Evolutionary conservation across 2,888 invertebrate species (phyloP), one percentile per base, ranked within the genome.

Genomic region (Limnephilus lunatus): DNA sequence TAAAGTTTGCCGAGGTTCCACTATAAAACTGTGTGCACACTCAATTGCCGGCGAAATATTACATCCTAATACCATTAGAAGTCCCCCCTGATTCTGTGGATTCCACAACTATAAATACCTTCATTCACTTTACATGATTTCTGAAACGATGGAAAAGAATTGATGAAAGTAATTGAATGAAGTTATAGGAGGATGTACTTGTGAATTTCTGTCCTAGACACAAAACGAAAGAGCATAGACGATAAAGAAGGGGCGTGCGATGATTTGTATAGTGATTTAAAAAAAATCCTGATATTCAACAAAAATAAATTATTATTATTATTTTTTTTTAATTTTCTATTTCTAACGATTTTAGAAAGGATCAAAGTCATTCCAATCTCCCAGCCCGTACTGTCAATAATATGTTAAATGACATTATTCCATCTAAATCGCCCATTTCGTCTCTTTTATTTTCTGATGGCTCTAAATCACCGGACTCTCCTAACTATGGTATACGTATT

Each of bases 11-110:
- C n/a, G 68, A 68, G 68, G 68, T 25, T 68, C n/a, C n/a, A n/a
- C 68, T n/a, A 68, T 68, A n/a, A 68, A 68, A 68, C 68, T 68
- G 68, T 83, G 19, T 83, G 5, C 35, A 32, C 83, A 35, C 83
- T 83, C 83, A 83, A 83, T 83, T 83, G 83, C 83, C 35, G 83
- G 35, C 35, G 83, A 83, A 83, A 83, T 83, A 32, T 83, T 11
- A 83, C 35, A 35, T 83, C 83, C 35, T 83, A 83, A 83, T 83
- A 19, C 35, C 25, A 35, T 83, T 83, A 35, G 35, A 83, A 83
- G n/a, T 83, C 15, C 35, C 32, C 83, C 83, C n/a, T 68, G 68
- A 68, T 25, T 35, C 35, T 2, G 32, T 83, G 83, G 1, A 32
- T 83, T 35, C 19, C 32, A 2, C 9, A 25, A 25, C 25, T 68